Base-by-base conservation (phyloP, 2,797 vertebrate species). In the Myotis myotis region DNA sequence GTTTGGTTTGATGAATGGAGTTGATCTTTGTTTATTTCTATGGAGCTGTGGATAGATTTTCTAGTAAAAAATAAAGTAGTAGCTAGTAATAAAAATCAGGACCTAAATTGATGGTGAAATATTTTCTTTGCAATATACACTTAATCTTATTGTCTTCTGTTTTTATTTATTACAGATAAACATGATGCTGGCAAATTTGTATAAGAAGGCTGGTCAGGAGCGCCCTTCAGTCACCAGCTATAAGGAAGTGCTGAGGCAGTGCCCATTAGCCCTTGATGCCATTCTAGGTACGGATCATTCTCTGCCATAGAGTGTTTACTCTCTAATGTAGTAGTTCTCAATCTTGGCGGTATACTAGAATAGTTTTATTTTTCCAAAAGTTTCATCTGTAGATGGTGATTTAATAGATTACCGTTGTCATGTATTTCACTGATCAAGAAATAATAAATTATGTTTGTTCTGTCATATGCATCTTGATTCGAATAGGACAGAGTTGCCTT, bases 141-240 rank as follows among this genome's bases (percentile, higher is more conserved):
- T 78, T 92, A 83, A 83, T 71, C 44, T 93, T 0, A 47, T 12
- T 25, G 12, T 17, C 60, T 82, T 76, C 41, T 60, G 0, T 96
- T 98, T 96, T 80, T 97, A 0, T 95, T 95, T 71, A 30, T 96
- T 96, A 51, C 93, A 99, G 99, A 99, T 99, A 98, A 99, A 99
- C 96, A 99, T 99, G 99, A 99, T 99, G 99, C 94, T 99, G 94
- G 99, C 99, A 44, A 99, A 99, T 95, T 98, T 99, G 12, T 99
- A 99, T 98, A 99, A 99, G 98, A 99, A 99, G 90, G 99, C 99
- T 0, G 99, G 99, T 55, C 99, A 99, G 97, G 99, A 99, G 66
- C 99, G 99, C 8, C 99, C 99, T 13, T 99, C 99, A 0, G 99
- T 99, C 92, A 99, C 99, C 0, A 99, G 99, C 98, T 99, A 99